Conservation (phyloP, 1,140 invertebrate genomes). For the Lasaia peninsularis region DNA sequence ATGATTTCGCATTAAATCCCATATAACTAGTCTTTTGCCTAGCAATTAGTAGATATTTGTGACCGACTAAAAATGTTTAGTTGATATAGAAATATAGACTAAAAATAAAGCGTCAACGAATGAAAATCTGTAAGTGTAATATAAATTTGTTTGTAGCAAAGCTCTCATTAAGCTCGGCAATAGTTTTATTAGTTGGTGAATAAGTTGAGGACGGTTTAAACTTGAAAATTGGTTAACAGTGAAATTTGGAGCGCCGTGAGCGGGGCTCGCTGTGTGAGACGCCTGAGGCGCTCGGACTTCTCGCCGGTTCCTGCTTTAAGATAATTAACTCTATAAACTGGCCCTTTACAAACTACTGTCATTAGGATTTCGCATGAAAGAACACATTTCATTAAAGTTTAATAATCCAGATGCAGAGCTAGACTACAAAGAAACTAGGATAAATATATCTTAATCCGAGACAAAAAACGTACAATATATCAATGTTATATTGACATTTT, state of each 20-base stretch:
- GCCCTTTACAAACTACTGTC: conserved; percentile 46
- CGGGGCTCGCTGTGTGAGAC: conserved; percentile 32
- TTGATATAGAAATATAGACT: too few relatives aligned
- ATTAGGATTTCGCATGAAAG: conserved; percentile 64
- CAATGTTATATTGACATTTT: too few relatives aligned
- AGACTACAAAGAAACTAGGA: too few relatives aligned
- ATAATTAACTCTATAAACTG: conserved; percentile 74
- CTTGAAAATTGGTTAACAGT: conserved; percentile 62
- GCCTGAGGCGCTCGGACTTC: conserved; percentile 52
- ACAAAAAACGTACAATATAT: too few relatives aligned
- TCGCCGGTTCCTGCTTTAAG: conserved; percentile 47
- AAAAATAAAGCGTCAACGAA: too few relatives aligned
- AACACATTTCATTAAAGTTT: conserved; percentile 30
- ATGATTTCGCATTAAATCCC: too few relatives aligned
- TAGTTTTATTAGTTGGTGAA: conserved; percentile 71
- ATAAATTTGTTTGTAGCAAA: conserved; percentile 20
- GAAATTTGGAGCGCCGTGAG: conserved; percentile 59
- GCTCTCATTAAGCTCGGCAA: conserved; percentile 34
- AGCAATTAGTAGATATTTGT: too few relatives aligned
- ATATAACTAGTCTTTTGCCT: too few relatives aligned
- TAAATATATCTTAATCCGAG: neutral
- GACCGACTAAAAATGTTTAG: too few relatives aligned
- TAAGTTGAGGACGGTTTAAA: conserved; percentile 66
- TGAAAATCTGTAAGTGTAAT: neutral
- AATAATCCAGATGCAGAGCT: too few relatives aligned